Conservation (phyloP, 2,888 invertebrate genomes). For the Amiota communis region DNA sequence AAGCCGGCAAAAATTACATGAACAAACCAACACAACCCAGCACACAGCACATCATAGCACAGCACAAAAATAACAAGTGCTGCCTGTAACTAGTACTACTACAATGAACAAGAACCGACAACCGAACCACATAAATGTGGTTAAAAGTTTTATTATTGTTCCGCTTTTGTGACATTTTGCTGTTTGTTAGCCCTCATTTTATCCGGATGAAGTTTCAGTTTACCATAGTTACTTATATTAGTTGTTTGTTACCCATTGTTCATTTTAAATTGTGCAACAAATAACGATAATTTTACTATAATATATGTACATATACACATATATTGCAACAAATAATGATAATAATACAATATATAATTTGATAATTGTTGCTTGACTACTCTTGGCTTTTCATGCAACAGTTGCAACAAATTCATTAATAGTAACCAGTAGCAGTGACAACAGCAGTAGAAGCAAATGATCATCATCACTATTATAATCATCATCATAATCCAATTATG, state of each 20-base stretch:
- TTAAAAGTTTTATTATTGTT: neutral
- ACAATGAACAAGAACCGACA: no score
- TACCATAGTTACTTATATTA: no score
- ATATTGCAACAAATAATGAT: no score
- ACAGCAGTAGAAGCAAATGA: no score
- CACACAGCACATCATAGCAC: no score
- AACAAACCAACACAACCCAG: neutral
- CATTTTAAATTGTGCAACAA: neutral
- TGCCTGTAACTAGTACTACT: no score
- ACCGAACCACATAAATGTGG: neutral
- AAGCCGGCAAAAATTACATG: conserved; percentile 9
- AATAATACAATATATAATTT: no score
- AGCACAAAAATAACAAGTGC: no score
- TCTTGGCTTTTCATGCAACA: neutral
- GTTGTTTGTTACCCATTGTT: no score
- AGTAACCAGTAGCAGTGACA: conserved; percentile 17
- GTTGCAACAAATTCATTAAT: conserved; percentile 5
- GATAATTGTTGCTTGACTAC: no score
- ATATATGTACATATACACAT: no score
- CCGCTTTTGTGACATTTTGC: neutral
- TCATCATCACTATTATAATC: neutral
- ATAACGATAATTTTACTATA: neutral
- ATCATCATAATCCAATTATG: conserved; percentile 57
- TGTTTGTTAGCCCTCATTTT: neutral
- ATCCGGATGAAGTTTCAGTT: neutral